phyloP scores from a whole-genome alignment of 2,888 invertebrate species.

The Osedax fenrisi region DNA sequence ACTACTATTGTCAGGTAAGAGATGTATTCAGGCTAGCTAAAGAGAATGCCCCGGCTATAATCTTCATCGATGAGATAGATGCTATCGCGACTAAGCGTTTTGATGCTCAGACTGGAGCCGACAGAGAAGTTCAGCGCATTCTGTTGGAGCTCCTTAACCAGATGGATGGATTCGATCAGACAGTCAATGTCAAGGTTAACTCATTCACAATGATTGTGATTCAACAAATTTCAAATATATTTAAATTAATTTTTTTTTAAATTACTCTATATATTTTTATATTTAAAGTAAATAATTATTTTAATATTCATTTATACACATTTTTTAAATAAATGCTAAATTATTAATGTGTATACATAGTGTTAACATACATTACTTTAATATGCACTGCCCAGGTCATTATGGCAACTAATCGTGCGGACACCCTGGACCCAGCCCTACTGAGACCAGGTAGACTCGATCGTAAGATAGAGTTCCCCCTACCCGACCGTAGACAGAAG shows the following conservation, averaged over 20 bases:
- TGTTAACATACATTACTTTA: no score
- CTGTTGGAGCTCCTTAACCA: slow-evolving; percentile 89
- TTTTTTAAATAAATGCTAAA: no score
- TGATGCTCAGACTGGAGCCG: slow-evolving; percentile 95
- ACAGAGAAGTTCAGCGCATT: slow-evolving; percentile 94
- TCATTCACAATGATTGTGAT: background rate
- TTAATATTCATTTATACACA: no score
- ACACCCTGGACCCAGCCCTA: slow-evolving; percentile 93
- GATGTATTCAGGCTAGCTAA: slow-evolving; percentile 97
- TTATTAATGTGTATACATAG: no score
- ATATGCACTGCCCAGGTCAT: no score
- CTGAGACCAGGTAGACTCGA: slow-evolving; percentile 87
- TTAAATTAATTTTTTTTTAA: no score
- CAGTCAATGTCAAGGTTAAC: slow-evolving; percentile 88
- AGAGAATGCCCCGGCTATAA: slow-evolving; percentile 97
- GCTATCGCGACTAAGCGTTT: slow-evolving; percentile 98
- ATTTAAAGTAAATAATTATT: no score
- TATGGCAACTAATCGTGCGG: slow-evolving; percentile 92
- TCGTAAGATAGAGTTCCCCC: slow-evolving; percentile 93
- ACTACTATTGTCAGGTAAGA: slow-evolving; percentile 54
- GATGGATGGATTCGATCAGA: slow-evolving; percentile 99
- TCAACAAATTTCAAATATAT: no score
- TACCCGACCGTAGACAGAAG: slow-evolving; percentile 79
- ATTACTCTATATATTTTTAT: no score
- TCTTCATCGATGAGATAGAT: slow-evolving; percentile 99